Evolutionary conservation across 2,113 vertebrate species (phyloP), one percentile per base, ranked within the genome.

Genomic region (Euleptes europaea): DNA sequence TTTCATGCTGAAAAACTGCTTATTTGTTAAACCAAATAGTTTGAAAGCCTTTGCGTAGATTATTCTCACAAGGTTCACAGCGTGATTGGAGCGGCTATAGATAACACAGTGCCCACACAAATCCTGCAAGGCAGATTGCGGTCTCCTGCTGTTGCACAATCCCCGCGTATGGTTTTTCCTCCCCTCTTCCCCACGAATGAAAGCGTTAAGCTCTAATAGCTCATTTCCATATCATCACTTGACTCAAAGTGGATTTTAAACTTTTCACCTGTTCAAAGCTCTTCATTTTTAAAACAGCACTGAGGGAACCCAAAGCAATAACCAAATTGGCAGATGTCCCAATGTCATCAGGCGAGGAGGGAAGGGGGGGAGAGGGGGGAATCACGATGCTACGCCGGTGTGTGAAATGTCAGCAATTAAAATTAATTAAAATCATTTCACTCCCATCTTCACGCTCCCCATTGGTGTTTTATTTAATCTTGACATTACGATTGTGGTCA

Each of bases 401-500:
- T 47, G 92, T 17, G 88, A 86, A 94, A 88, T 86, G 78, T 89
- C 89, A 93, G 60, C 60, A 91, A 88, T 89, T 91, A 92, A 93
- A 93, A 91, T 86, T 78, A 92, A 90, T 85, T 91, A 60, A 90
- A 95, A 84, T 70, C 86, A 84, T 88, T 75, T 21, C 78, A 76
- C 26, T 87, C 77, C 81, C 6, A 80, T 67, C 72, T 89, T 82
- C 47, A 57, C 76, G 19, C 75, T 84, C 40, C 33, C 83, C 8
- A 78, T 82, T 15, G 69, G 6, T 76, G 81, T 90, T 93, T 44
- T 90, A 69, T 85, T 90, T 92, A 85, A 79, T 87, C 90, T 88
- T 86, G 42, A 65, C 81, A 74, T 77, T 51, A 84, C 0, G 40
- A 1, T 15, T 70, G 0, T 13, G 47, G 2, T 66, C 80, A 78